phyloP scores from a whole-genome alignment of 2,113 vertebrate species.

The Scophthalmus maximus region DNA sequence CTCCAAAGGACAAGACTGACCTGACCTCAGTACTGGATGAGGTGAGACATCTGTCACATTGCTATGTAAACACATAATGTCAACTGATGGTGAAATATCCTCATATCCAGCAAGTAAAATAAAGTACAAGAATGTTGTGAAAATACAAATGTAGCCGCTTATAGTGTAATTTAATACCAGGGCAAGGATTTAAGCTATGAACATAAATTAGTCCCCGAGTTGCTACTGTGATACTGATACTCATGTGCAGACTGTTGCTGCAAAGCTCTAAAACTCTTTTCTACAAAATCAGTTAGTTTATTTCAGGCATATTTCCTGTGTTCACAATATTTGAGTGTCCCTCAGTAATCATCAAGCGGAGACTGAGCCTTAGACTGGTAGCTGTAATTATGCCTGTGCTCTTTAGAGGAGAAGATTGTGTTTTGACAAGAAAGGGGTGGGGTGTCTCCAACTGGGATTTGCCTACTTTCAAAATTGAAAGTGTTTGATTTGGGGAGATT shows the following conservation, averaged over 20 bases:
- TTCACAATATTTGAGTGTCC: conserved; percentile 62
- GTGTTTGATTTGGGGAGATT: conserved; percentile 49
- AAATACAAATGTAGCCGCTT: conserved; percentile 5
- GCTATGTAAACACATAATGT: conserved; percentile 17
- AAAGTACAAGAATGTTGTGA: background rate
- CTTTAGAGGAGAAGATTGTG: conserved; percentile 72
- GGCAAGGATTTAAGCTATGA: background rate
- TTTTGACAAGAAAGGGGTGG: conserved; percentile 72
- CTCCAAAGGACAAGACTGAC: conserved; percentile 77
- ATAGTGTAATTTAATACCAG: background rate
- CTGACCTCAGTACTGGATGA: conserved; percentile 81
- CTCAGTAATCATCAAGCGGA: conserved; percentile 61
- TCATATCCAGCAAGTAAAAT: conserved; percentile 2
- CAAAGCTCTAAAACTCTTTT: background rate
- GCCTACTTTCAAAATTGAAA: conserved; percentile 54
- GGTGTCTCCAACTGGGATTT: conserved; percentile 57
- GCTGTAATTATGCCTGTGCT: conserved; percentile 78
- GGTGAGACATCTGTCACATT: conserved; percentile 74
- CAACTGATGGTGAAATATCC: background rate
- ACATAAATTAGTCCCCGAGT: conserved; percentile 8
- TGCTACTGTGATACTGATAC: conserved; percentile 9
- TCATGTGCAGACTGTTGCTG: conserved; percentile 5
- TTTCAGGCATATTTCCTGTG: conserved; percentile 65
- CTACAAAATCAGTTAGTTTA: conserved; percentile 46
- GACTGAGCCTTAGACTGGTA: conserved; percentile 53